Percentiles rank a stretch among this genome's conserved stretches.
Conservation (phyloP, 2,888 invertebrate species). For the Hirudinaria manillensis region DNA sequence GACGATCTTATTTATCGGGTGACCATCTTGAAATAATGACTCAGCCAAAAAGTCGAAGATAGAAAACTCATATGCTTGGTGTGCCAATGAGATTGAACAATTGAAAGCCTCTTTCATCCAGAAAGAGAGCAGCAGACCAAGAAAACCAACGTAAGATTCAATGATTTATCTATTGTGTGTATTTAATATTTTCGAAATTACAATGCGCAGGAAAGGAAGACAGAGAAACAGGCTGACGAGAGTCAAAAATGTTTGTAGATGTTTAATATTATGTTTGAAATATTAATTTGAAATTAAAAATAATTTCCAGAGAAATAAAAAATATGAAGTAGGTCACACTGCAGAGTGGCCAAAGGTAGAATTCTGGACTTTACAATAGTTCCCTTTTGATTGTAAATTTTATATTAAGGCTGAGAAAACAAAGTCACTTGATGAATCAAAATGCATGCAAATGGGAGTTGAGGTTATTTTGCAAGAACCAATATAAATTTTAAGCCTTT, state of each 20-base stretch:
- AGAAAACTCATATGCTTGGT: background rate
- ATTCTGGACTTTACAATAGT: too few species aligned
- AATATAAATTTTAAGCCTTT: too few species aligned
- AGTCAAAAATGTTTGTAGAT: background rate
- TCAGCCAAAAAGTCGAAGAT: conserved; percentile 10
- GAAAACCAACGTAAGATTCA: conserved; percentile 12
- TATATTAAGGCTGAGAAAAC: too few species aligned
- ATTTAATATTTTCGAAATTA: background rate
- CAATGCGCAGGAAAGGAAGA: background rate
- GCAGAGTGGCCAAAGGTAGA: too few species aligned
- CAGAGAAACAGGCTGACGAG: conserved; percentile 6
- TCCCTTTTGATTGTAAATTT: too few species aligned
- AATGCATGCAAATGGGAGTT: too few species aligned
- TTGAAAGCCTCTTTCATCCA: conserved; percentile 12
- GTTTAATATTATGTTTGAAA: background rate
- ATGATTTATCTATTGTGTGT: background rate
- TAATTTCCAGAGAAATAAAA: too few species aligned
- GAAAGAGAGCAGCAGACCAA: conserved; percentile 10
- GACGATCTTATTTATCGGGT: background rate
- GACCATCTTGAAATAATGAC: background rate
- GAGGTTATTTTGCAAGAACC: too few species aligned
- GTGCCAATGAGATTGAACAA: background rate
- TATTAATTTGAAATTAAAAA: too few species aligned
- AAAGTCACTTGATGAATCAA: too few species aligned
- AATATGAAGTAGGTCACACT: too few species aligned